A percentile compares a stretch with the other conserved stretches of the same genome.
These are phyloP conservation scores for Capitulum mitella DNA, from an alignment of 2,888 invertebrate species.

Conservation along the genomic window DNA sequence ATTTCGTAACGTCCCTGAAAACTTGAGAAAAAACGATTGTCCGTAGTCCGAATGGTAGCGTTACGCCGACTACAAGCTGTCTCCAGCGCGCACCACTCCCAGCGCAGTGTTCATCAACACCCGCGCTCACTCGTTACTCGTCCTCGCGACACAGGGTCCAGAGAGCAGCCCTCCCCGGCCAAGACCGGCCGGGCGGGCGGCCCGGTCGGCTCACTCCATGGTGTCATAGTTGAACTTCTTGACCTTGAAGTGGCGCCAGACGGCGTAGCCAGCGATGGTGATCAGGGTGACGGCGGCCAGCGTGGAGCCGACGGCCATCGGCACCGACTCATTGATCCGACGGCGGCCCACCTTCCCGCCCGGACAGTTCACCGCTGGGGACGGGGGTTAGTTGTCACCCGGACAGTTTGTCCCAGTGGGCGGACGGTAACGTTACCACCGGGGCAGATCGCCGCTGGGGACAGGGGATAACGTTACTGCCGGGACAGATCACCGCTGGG, in stretches of 20 bases:
- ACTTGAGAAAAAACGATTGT: too few relatives aligned
- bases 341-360: background rate
- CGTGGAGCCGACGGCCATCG: conserved; percentile 72
- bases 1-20: too few relatives aligned
- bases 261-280: conserved; percentile 75
- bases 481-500: too few relatives aligned
- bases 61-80: too few relatives aligned
- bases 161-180: too few relatives aligned
- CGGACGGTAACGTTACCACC: background rate
- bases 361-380: conserved; percentile 17
- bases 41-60: too few relatives aligned
- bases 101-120: too few relatives aligned
- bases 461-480: too few relatives aligned
- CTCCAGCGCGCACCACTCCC: too few relatives aligned
- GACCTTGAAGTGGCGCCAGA: conserved; percentile 75
- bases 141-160: too few relatives aligned
- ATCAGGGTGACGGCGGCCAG: conserved; percentile 71
- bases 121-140: too few relatives aligned
- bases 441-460: background rate
- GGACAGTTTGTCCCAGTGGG: background rate
- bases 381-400: background rate
- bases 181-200: too few relatives aligned
- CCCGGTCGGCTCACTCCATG: conserved; percentile 70
- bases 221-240: conserved; percentile 87
- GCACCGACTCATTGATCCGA: conserved; percentile 64